Percentiles rank a stretch among this genome's conserved stretches.
These are phyloP conservation scores for Cricetomys ansorgei DNA, from an alignment of 2,113 vertebrate species.

Conservation along the genomic window DNA sequence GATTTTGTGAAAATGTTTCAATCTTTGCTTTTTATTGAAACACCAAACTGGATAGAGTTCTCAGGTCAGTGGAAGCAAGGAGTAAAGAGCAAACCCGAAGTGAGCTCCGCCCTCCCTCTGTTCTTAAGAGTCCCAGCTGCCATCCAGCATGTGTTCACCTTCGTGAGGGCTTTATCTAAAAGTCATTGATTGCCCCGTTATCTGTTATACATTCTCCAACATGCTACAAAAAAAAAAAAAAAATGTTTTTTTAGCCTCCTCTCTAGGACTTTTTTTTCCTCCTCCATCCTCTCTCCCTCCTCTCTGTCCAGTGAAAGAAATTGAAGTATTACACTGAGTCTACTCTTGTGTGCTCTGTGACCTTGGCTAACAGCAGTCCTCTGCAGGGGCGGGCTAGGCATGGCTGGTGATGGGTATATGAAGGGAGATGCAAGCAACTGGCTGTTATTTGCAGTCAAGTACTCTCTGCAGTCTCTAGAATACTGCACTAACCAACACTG, in stretches of 20 bases:
- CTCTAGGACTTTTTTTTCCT: not conserved
- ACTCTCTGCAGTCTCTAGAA: not conserved
- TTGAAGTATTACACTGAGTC: not conserved
- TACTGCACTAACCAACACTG: not conserved
- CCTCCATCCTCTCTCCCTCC: not conserved
- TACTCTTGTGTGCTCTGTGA: not conserved
- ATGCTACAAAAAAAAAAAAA: not conserved
- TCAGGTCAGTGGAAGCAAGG: not conserved
- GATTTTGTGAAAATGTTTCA: constrained; percentile 16
- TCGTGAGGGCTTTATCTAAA: constrained; percentile 22
- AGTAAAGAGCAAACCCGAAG: not conserved
- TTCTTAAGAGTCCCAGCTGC: not conserved
- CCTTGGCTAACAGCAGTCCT: not conserved
- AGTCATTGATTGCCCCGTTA: not conserved
- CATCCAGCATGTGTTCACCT: not conserved
- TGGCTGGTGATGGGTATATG: not conserved
- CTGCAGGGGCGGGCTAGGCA: not conserved
- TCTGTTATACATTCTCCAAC: not conserved
- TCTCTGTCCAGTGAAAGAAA: not conserved
- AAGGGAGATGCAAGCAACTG: not conserved
- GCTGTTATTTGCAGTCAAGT: not conserved
- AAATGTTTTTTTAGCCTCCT: not conserved
- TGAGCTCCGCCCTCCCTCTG: not conserved
- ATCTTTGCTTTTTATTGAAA: constrained; percentile 25
- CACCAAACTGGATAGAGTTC: not conserved